A percentile compares a stretch with the other conserved stretches of the same genome.
Evolutionary conservation across 2,888 invertebrate species (phyloP).

Genomic region (Tribolium freemani): DNA sequence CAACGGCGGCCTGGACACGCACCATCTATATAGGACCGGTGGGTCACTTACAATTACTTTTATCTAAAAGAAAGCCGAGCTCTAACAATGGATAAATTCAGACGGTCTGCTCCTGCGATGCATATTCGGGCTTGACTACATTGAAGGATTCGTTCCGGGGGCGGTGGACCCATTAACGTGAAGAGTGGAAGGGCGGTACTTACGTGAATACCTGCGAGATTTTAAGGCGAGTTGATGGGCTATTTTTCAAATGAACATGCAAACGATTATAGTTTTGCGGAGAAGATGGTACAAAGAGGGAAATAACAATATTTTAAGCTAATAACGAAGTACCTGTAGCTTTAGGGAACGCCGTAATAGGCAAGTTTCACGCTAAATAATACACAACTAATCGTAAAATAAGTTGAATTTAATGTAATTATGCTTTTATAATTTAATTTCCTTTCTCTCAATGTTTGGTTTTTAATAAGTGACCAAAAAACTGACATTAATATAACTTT

Average conservation of each 20-base stretch:
- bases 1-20: constrained; percentile 21
- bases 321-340: no score
- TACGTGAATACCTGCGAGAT: background rate
- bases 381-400: no score
- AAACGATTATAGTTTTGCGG: background rate
- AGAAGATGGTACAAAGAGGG: background rate
- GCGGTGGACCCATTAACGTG: constrained; percentile 17
- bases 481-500: no score
- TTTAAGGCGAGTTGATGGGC: background rate
- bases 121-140: constrained; percentile 8
- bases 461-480: no score
- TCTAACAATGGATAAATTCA: constrained; percentile 11
- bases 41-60: constrained; percentile 35
- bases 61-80: constrained; percentile 18
- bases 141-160: constrained; percentile 27
- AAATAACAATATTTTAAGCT: background rate
- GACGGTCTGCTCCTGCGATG: background rate
- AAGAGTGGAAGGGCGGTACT: constrained; percentile 19
- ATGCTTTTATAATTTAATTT: no score
- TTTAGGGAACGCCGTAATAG: no score
- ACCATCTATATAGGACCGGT: constrained; percentile 31
- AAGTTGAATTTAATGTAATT: no score
- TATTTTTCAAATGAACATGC: background rate
- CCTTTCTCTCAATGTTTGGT: no score
- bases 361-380: no score